Percentiles rank a stretch among this genome's conserved stretches.
Conservation (phyloP, 2,888 invertebrate species). For the Alentia gelatinosa region DNA sequence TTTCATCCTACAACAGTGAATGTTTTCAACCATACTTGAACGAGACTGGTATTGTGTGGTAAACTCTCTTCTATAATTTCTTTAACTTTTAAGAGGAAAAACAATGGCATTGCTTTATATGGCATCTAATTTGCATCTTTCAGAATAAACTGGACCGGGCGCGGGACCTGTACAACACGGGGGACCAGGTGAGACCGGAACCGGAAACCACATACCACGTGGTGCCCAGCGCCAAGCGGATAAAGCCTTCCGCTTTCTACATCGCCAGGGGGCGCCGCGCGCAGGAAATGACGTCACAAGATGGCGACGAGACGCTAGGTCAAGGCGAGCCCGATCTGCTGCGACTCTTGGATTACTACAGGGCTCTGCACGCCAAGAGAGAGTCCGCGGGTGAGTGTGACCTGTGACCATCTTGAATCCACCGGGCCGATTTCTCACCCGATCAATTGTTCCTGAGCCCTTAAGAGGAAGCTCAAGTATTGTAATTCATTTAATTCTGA, state of each 20-base stretch:
- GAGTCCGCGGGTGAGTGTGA: background rate
- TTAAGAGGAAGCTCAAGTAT: too few species aligned
- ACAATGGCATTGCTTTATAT: too few species aligned
- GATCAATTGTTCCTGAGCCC: too few species aligned
- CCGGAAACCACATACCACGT: background rate
- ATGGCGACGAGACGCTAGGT: background rate
- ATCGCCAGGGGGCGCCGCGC: background rate
- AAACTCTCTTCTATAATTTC: too few species aligned
- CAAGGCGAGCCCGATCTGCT: background rate
- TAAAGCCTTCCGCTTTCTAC: background rate
- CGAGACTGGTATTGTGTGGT: too few species aligned
- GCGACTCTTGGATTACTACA: background rate
- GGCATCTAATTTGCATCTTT: background rate
- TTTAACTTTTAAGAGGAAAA: too few species aligned
- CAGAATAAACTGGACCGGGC: background rate
- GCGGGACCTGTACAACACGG: background rate
- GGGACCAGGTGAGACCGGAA: background rate
- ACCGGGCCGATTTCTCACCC: too few species aligned
- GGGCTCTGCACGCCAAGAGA: background rate
- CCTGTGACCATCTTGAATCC: too few species aligned
- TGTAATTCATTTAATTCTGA: too few species aligned
- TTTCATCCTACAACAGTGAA: too few species aligned
- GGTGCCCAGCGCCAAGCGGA: background rate
- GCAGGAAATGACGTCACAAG: background rate
- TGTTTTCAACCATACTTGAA: too few species aligned